Percentiles rank a stretch among this genome's conserved stretches.
Conservation (phyloP, 2,113 vertebrate genomes). For the Sardina pilchardus region DNA sequence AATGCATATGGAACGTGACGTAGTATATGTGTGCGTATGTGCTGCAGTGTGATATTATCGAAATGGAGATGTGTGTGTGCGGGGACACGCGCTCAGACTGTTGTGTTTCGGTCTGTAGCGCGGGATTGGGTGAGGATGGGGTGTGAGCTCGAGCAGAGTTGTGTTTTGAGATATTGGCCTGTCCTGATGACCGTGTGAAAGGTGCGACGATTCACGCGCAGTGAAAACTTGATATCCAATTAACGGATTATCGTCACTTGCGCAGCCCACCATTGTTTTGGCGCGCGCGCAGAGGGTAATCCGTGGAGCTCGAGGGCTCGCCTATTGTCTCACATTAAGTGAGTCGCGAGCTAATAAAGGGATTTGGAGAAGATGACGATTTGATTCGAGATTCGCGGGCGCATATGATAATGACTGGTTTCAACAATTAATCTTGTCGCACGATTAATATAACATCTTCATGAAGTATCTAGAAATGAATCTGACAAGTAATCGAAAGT, state of each 20-base stretch:
- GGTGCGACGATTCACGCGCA: constrained; percentile 63
- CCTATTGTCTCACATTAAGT: constrained; percentile 47
- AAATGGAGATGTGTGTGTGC: too few relatives aligned
- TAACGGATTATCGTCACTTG: constrained; percentile 73
- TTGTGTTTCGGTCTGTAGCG: not conserved
- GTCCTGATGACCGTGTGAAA: constrained; percentile 48
- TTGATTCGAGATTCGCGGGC: constrained; percentile 42
- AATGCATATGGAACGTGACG: too few relatives aligned
- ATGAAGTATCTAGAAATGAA: constrained; percentile 35
- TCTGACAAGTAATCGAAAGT: constrained; percentile 49
- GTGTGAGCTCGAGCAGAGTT: not conserved
- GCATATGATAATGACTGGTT: constrained; percentile 46
- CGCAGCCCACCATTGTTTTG: constrained; percentile 50
- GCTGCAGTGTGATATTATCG: too few relatives aligned
- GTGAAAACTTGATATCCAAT: constrained; percentile 66
- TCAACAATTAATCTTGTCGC: constrained; percentile 41
- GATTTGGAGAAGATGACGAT: constrained; percentile 65
- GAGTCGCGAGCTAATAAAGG: constrained; percentile 43
- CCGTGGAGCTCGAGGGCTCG: constrained; percentile 27
- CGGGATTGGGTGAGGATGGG: not conserved
- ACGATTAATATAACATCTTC: constrained; percentile 45
- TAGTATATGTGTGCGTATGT: too few relatives aligned
- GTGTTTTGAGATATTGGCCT: constrained; percentile 29
- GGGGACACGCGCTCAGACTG: too few relatives aligned
- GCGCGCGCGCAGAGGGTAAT: constrained; percentile 31